Evolutionary conservation across 2,888 invertebrate species (phyloP), one percentile per base, ranked within the genome.

Genomic region (Tuberolachnus salignus): DNA sequence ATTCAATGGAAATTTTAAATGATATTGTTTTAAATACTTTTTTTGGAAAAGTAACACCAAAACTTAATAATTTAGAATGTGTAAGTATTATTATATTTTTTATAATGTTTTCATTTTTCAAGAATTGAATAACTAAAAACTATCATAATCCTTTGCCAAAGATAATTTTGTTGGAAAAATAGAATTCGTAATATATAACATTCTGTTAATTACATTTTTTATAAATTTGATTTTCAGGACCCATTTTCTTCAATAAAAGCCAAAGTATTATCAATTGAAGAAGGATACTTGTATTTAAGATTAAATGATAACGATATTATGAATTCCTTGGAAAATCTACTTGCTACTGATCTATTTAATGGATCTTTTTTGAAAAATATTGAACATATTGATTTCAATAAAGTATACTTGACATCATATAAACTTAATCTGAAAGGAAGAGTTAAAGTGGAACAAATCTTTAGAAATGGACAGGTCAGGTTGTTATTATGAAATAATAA

Each of bases 301-400:
- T 61, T 49, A 19, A n/a, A 21, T 14, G 44, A 72, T 59, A 26
- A n/a, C 13, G n/a, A 46, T n/a, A 13, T 72, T 26, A 9, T 72
- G 8, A 26, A 44, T 49, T 49, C 46, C 8, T 19, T 72, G 2
- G 72, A 72, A 72, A 59, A 72, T 19, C 23, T 72, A 8, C 49
- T 72, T 49, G 46, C 23, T 26, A 19, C 44, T 9, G 49, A 59
- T 72, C 6, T 19, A 46, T 72, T 72, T 72, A 49, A 13, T 3
- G 21, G 49, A n/a, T 49, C 59, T 23, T 11, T 0, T 61, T 19
- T 72, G 13, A 72, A 59, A 72, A 57, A 49, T 49, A 2, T 1
- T 10, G 61, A 61, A 59, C 26, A 72, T 23, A 26, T 72, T n/a
- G 49, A 72, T 44, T 72, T 61, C n/a, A 72, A 23, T 61, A n/a